Percentiles rank a stretch among this genome's conserved stretches.
Conservation (phyloP, 2,113 vertebrate species). For the Daboia siamensis region DNA sequence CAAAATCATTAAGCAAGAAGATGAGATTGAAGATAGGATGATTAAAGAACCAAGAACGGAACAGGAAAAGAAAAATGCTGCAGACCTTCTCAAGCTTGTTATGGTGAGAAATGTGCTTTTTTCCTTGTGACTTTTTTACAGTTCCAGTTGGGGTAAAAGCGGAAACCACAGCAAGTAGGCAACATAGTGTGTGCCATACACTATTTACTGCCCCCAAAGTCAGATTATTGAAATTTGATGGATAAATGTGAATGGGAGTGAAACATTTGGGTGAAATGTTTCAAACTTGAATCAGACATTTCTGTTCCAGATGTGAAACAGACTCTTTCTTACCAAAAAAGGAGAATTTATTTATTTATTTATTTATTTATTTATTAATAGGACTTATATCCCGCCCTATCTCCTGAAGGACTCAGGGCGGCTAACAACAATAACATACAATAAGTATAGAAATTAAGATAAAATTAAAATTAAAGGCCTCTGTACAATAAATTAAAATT, state of each 20-base stretch:
- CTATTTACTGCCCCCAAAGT: background rate
- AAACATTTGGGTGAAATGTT: background rate
- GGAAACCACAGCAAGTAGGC: background rate
- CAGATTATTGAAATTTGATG: background rate
- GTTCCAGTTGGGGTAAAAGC: background rate
- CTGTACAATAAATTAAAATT: too few species aligned
- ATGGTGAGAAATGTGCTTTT: slow-evolving; percentile 66
- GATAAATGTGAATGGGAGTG: background rate
- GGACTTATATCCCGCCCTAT: too few species aligned
- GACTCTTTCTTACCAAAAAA: background rate
- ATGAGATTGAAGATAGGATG: slow-evolving; percentile 70
- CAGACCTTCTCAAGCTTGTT: slow-evolving; percentile 72
- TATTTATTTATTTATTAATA: too few species aligned
- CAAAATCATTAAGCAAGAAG: slow-evolving; percentile 75
- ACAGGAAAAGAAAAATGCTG: slow-evolving; percentile 71
- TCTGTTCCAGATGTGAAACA: background rate
- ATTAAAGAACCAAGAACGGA: slow-evolving; percentile 79
- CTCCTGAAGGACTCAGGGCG: too few species aligned
- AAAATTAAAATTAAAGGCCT: too few species aligned
- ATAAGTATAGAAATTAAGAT: too few species aligned
- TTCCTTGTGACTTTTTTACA: background rate
- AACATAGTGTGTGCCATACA: background rate
- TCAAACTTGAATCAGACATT: background rate
- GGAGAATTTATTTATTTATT: too few species aligned
- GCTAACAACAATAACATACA: too few species aligned